Evolutionary conservation across 2,888 invertebrate genomes (phyloP).

Genomic region (Lithophane leautieri): DNA sequence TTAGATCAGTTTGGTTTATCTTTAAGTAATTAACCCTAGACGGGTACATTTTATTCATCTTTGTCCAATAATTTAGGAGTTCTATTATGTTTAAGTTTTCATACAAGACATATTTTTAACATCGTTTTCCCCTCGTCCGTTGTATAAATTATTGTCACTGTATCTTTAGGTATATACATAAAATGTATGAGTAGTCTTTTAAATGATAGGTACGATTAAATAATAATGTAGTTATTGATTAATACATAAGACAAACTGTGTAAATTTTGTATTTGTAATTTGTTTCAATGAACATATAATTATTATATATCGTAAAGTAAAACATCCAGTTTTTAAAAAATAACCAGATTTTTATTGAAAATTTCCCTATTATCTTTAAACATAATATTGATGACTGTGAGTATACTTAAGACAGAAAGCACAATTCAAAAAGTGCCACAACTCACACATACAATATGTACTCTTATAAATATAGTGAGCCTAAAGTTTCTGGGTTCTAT

Average conservation of each 20-base stretch:
- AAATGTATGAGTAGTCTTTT: slow-evolving; percentile 89
- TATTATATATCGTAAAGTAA: slow-evolving; percentile 93
- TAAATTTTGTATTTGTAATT: slow-evolving; percentile 94
- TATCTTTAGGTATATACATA: slow-evolving; percentile 88
- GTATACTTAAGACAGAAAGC: background rate
- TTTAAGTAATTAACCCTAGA: slow-evolving; percentile 74
- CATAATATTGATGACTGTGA: slow-evolving; percentile 3
- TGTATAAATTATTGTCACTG: slow-evolving; percentile 89
- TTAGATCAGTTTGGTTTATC: slow-evolving; percentile 80
- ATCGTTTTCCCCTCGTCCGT: slow-evolving; percentile 81
- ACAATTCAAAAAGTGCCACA: background rate
- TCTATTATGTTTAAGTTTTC: slow-evolving; percentile 70
- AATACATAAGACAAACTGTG: slow-evolving; percentile 89
- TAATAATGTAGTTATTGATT: slow-evolving; percentile 88
- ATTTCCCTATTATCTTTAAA: slow-evolving; percentile 19
- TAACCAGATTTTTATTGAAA: slow-evolving; percentile 83
- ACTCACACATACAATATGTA: background rate
- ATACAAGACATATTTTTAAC: slow-evolving; percentile 67
- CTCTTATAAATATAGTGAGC: background rate
- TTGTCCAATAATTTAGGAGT: slow-evolving; percentile 83
- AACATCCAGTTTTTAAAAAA: slow-evolving; percentile 92
- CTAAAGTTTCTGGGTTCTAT: background rate
- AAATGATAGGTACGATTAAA: slow-evolving; percentile 90
- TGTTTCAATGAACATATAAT: slow-evolving; percentile 93
- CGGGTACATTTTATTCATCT: slow-evolving; percentile 79